Conservation (phyloP, 2,113 vertebrate species). For the Columbina picui region DNA sequence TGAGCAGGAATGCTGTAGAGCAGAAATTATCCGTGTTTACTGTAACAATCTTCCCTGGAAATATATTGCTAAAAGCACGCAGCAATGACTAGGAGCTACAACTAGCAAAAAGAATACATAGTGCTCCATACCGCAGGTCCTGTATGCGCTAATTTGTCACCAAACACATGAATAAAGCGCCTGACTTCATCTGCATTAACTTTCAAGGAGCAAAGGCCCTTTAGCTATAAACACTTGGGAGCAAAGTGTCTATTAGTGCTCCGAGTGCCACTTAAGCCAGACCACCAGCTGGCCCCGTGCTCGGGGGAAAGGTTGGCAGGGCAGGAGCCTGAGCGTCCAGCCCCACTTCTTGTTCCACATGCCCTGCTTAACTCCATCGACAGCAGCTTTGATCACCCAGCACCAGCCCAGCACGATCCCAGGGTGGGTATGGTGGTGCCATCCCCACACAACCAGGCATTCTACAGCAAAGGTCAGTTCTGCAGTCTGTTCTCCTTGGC, state of each 20-base stretch:
- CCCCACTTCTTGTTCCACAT: not conserved
- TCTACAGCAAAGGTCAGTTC: not conserved
- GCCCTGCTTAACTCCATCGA: not conserved
- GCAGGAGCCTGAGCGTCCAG: fast-evolving
- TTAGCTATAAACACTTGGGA: not conserved
- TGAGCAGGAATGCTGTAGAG: not conserved
- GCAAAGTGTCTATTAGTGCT: not conserved
- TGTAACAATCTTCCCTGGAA: constrained; percentile 23
- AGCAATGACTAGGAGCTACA: not conserved
- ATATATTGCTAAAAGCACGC: not conserved
- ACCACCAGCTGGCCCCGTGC: fast-evolving
- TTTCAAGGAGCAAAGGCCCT: not conserved
- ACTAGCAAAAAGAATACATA: not conserved
- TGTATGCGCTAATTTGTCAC: constrained; percentile 1
- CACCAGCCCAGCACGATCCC: not conserved
- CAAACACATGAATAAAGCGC: not conserved
- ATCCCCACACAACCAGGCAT: not conserved
- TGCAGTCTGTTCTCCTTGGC: not conserved
- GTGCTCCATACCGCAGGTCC: not conserved
- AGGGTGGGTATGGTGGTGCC: too few species aligned
- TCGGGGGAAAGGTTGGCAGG: fast-evolving
- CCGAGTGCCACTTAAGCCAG: not conserved
- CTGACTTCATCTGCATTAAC: not conserved
- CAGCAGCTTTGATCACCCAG: not conserved
- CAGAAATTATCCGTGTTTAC: constrained; percentile 6